These are phyloP conservation scores for Azemiops feae DNA, from an alignment of 2,113 vertebrate genomes.

Conservation along the genomic window DNA sequence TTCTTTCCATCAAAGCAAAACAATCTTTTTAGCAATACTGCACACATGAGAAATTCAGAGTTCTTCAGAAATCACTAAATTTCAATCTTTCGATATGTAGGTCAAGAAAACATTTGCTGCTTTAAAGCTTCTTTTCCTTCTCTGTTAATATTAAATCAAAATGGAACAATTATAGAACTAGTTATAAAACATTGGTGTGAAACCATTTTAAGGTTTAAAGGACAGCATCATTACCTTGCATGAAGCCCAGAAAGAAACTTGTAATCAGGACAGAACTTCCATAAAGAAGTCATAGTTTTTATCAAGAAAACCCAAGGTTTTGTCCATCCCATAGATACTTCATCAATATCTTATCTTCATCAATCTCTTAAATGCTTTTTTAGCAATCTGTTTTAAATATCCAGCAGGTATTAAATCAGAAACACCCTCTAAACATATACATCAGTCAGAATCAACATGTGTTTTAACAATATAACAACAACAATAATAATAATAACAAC, in stretches of 20 bases:
- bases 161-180: not conserved
- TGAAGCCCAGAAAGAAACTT: too few species aligned
- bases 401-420: not conserved
- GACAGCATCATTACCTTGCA: too few species aligned
- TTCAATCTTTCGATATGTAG: not conserved
- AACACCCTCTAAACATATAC: not conserved
- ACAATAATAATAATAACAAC: too few species aligned
- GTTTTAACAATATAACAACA: not conserved
- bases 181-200: not conserved
- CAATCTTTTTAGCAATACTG: not conserved
- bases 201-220: too few species aligned
- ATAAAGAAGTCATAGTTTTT: too few species aligned
- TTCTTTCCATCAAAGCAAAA: not conserved
- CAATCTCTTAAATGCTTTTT: not conserved
- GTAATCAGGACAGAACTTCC: too few species aligned
- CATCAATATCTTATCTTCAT: too few species aligned
- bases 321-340: too few species aligned
- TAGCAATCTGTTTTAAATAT: not conserved
- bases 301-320: too few species aligned
- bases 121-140: not conserved
- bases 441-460: not conserved
- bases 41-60: not conserved
- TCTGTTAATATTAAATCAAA: not conserved
- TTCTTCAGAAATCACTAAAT: not conserved
- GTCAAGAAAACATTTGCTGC: not conserved